Conservation (phyloP, 2,113 vertebrate genomes). For the Parotia lawesii region DNA sequence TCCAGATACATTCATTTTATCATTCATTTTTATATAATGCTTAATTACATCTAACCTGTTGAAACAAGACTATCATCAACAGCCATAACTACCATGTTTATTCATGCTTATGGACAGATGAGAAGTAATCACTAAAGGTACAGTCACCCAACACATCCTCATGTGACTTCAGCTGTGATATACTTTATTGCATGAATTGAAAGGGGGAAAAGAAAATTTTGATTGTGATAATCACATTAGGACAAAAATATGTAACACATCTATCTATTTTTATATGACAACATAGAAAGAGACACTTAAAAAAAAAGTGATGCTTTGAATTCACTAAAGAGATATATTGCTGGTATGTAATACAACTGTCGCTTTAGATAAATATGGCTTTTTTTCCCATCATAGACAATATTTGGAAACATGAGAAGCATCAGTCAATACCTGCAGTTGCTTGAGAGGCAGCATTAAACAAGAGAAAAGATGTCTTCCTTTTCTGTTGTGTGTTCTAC, state of each 20-base stretch:
- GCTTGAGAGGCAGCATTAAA: neutral
- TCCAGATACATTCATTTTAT: neutral
- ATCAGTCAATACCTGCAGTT: conserved; percentile 3
- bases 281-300: neutral
- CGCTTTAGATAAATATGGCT: neutral
- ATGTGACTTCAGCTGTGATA: neutral
- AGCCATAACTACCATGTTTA: neutral
- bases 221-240: neutral
- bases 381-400: too few species aligned
- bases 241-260: neutral
- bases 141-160: neutral
- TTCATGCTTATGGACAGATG: neutral
- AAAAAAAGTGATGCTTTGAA: neutral
- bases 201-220: neutral
- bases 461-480: neutral
- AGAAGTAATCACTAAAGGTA: neutral
- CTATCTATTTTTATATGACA: neutral
- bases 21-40: neutral
- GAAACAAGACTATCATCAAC: neutral
- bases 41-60: neutral
- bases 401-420: neutral
- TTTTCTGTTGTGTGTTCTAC: neutral
- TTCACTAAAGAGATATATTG: neutral
- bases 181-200: neutral
- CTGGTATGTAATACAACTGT: neutral